Evolutionary conservation across 2,888 invertebrate genomes (phyloP), one percentile per base, ranked within the genome.

Genomic region (Sericinus montela): DNA sequence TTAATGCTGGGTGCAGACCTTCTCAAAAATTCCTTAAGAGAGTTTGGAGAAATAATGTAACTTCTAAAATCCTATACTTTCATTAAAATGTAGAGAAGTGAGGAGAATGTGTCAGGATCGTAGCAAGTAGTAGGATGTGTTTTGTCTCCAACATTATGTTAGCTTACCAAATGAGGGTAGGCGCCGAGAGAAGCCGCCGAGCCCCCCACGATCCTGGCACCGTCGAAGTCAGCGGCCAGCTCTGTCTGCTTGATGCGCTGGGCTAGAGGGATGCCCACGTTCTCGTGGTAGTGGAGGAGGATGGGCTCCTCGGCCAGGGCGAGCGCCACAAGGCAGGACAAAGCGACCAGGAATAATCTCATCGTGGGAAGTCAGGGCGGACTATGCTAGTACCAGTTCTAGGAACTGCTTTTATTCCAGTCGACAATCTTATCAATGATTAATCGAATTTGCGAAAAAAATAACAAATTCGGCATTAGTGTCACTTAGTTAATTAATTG

Each of bases 181-280:
- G 54, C 48, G 1, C 65, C 65, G 0, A 62, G 45, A 1, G 46
- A 4, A 0, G 68, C 57, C 0, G 52, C 19, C 1, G 53, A 50
- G 0, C 76, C 76, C 0, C 74, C 73, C 0, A 63, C 60, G 11
- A 75, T 72, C 48, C 68, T 68, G 9, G 59, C 51, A 19, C 59
- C 62, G 25, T 62, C 63, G 46, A 64, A 63, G 45, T 65, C 62
- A 7, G 51, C 38, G 0, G 60, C 58, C 4, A 56, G 52, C 45
- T 73, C 72, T 0, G 47, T 48, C 3, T 52, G 51, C 47, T 49
- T 55, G 52, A 75, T 63, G 28, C 64, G 59, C 3, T 59, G 57
- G 0, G 74, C 74, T 35, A 62, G 58, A 0, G 59, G 56, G 16
- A 76, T 65, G 2, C 76, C 75, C 14, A 66, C 52, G 6, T 55